Evolutionary conservation across 2,888 invertebrate genomes (phyloP).

Genomic region (Drosophila tanythrix): DNA sequence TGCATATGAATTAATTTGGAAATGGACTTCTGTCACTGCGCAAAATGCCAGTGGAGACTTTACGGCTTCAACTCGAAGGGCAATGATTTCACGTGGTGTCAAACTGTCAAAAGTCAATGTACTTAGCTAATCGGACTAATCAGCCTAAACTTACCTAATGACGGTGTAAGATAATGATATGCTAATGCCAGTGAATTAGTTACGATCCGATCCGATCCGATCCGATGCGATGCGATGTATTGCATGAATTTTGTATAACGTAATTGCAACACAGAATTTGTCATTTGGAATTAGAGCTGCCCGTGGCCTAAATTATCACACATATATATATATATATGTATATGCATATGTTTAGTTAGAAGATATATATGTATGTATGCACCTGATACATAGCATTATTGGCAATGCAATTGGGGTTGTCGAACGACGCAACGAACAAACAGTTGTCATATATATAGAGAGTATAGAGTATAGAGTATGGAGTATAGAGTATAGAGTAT

Average conservation of each 20-base stretch:
- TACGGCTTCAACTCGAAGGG: not conserved
- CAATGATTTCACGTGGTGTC: not conserved
- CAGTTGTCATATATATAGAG: not conserved
- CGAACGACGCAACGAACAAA: slow-evolving; percentile 26
- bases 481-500: not conserved
- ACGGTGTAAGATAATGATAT: slow-evolving; percentile 33
- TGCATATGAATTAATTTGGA: not conserved
- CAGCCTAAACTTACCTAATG: not conserved
- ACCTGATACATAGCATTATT: not conserved
- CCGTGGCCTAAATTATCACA: slow-evolving; percentile 32
- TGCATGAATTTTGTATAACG: slow-evolving; percentile 9
- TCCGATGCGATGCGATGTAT: not conserved
- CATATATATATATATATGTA: not conserved
- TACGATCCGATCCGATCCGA: not conserved
- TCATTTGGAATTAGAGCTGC: slow-evolving; percentile 35
- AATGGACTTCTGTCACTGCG: not conserved
- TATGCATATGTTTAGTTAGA: not conserved
- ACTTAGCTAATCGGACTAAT: slow-evolving; percentile 16
- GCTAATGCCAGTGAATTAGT: slow-evolving; percentile 38
- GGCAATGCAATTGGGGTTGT: slow-evolving; percentile 26
- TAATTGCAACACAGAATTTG: slow-evolving; percentile 10
- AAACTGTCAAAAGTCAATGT: slow-evolving; percentile 1
- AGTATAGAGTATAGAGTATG: not conserved
- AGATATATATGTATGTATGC: not conserved
- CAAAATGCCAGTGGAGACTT: not conserved